Percentiles rank a stretch among this genome's conserved stretches.
Conservation (phyloP, 2,113 vertebrate genomes). For the Eulemur rufifrons region DNA sequence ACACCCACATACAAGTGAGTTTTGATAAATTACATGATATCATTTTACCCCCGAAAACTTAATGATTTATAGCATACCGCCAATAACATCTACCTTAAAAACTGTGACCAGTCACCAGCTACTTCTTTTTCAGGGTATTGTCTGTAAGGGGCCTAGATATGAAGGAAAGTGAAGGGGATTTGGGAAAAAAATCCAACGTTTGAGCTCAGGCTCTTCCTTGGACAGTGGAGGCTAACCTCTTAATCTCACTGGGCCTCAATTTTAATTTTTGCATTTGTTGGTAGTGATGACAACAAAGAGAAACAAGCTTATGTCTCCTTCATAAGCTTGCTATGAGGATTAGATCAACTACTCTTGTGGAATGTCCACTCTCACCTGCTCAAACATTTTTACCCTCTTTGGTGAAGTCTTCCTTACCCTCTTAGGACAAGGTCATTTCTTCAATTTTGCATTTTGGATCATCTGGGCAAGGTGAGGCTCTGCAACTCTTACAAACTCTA, state of each 20-base stretch:
- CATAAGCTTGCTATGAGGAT: background rate
- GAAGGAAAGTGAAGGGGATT: background rate
- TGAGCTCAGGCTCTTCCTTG: background rate
- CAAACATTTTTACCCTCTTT: background rate
- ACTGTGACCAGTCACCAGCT: background rate
- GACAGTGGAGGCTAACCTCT: background rate
- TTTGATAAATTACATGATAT: rapidly evolving
- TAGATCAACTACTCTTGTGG: background rate
- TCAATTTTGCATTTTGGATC: background rate
- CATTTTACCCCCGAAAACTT: background rate
- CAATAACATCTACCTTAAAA: background rate
- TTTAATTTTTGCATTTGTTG: background rate
- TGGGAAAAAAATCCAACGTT: background rate
- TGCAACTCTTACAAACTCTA: background rate
- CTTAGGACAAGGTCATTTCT: no score
- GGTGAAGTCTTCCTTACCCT: background rate
- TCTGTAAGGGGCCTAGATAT: background rate
- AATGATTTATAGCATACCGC: background rate
- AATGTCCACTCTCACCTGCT: background rate
- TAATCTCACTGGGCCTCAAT: background rate
- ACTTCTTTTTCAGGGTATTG: background rate
- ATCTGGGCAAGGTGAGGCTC: background rate
- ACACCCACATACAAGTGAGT: rapidly evolving
- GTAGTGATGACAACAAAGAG: background rate
- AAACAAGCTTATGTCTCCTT: background rate